phyloP scores from a whole-genome alignment of 2,797 vertebrate genomes.

The Platyrinchus mystaceus region DNA sequence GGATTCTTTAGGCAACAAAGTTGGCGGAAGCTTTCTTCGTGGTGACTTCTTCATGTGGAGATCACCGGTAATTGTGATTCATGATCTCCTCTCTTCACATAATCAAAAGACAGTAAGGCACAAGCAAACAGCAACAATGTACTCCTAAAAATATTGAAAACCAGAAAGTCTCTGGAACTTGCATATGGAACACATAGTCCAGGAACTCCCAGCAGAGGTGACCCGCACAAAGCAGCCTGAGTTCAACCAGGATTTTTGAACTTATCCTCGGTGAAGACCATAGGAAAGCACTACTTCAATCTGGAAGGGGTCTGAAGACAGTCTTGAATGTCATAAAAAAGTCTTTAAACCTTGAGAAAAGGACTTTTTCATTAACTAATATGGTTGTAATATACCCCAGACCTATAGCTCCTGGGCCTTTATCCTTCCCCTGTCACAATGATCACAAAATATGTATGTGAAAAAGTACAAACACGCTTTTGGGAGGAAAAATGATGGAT shows the following conservation, averaged over 20 bases:
- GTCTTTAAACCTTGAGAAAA: background rate
- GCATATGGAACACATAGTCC: background rate
- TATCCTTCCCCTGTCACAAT: background rate
- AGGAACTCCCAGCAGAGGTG: background rate
- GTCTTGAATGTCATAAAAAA: background rate
- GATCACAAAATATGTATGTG: background rate
- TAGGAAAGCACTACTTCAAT: background rate
- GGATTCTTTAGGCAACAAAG: background rate
- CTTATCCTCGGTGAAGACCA: background rate
- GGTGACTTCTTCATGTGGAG: background rate
- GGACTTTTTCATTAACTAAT: background rate
- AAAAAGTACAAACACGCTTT: background rate
- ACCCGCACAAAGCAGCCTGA: accelerated
- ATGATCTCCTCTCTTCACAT: background rate
- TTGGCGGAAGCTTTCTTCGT: background rate
- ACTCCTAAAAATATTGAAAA: background rate
- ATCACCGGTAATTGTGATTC: background rate
- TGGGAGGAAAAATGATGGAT: background rate
- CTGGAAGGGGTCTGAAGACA: background rate
- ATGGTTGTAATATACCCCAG: background rate
- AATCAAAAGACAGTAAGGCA: background rate
- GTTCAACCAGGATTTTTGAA: background rate
- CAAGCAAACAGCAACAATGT: background rate
- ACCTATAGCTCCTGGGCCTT: background rate
- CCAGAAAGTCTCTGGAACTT: background rate